Evolutionary conservation across 2,888 invertebrate genomes (phyloP).

Genomic region (Apamea crenata): DNA sequence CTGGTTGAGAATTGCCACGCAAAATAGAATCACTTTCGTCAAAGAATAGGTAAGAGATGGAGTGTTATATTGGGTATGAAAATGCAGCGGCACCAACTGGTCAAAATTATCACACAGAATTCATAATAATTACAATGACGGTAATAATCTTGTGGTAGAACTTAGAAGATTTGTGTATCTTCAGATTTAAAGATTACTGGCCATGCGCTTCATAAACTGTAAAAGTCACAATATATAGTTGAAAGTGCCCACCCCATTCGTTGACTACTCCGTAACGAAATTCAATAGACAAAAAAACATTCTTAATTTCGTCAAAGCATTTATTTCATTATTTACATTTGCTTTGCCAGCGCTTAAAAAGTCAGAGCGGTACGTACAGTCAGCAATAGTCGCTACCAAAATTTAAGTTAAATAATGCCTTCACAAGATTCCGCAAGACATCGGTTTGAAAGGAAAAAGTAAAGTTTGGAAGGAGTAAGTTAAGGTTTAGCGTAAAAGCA

Average conservation of each 20-base stretch:
- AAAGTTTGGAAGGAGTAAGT: background rate
- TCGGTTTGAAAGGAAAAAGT: background rate
- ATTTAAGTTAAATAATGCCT: background rate
- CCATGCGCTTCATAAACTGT: background rate
- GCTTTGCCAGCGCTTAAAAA: slow-evolving; percentile 45
- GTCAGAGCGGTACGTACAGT: slow-evolving; percentile 28
- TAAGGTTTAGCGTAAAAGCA: background rate
- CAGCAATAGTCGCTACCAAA: slow-evolving; percentile 2
- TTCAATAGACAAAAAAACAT: slow-evolving; percentile 32
- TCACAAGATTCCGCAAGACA: background rate
- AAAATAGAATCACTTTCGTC: background rate
- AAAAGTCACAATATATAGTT: background rate
- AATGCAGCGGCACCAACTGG: background rate
- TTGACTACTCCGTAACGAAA: slow-evolving; percentile 14
- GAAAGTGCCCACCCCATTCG: background rate
- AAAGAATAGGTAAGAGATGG: slow-evolving; percentile 33
- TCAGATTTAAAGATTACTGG: background rate
- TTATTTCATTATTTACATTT: slow-evolving; percentile 60
- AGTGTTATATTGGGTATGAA: slow-evolving; percentile 2
- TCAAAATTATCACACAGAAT: background rate
- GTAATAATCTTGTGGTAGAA: background rate
- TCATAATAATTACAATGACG: background rate
- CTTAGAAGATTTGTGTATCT: background rate
- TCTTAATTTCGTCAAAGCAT: slow-evolving; percentile 45
- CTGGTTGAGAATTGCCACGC: background rate